phyloP scores from a whole-genome alignment of 2,797 vertebrate species.

The Mormyrops attenuatus region DNA sequence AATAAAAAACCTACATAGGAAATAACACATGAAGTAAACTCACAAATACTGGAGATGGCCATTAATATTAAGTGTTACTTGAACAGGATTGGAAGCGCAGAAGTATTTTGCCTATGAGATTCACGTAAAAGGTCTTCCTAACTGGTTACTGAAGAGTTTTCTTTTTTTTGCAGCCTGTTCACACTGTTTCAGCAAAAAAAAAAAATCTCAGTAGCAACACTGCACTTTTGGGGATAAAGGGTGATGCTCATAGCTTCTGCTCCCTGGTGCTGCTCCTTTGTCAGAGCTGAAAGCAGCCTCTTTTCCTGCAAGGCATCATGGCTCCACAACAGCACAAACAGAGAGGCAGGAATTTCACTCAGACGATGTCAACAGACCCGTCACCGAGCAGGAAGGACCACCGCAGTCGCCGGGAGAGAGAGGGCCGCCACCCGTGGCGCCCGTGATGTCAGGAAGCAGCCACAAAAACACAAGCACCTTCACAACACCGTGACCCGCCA shows the following conservation, averaged over 20 bases:
- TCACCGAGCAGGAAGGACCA: not conserved
- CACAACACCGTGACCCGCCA: not conserved
- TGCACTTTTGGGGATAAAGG: not conserved
- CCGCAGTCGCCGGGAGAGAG: not conserved
- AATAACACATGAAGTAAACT: not conserved
- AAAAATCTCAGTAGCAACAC: not conserved
- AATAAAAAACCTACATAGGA: not conserved
- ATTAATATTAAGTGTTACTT: not conserved
- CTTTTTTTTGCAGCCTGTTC: not conserved
- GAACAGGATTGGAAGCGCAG: not conserved
- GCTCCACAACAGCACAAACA: not conserved
- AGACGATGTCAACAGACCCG: not conserved
- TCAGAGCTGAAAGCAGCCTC: conserved; percentile 2
- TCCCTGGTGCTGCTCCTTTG: not conserved
- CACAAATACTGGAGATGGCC: not conserved
- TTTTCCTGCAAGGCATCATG: not conserved
- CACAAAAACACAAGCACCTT: not conserved
- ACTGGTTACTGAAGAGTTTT: not conserved
- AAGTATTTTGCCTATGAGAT: not conserved
- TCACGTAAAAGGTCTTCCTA: not conserved
- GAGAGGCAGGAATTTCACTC: not conserved
- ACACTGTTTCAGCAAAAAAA: not conserved
- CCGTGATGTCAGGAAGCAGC: not conserved
- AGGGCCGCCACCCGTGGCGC: not conserved
- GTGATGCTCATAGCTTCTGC: not conserved